Base-by-base conservation (phyloP, 2,888 invertebrate genomes). In the Taenaris catops region DNA sequence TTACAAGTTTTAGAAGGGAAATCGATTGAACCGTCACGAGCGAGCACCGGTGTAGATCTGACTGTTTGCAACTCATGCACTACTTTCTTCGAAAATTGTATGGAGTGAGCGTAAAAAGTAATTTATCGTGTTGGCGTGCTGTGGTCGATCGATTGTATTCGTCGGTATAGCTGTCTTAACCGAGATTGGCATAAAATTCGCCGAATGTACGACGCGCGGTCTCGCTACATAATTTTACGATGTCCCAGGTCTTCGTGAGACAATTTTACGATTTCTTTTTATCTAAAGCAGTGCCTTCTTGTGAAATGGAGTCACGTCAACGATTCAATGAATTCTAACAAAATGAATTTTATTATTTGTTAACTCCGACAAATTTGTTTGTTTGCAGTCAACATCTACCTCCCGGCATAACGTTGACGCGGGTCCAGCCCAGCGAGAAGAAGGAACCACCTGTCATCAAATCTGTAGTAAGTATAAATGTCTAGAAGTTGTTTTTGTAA, bases 401-500 rank as follows among this genome's bases (percentile, higher is more conserved):
- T 0, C 94, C 94, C 0, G 94, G 94, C n/a, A 94, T 94, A 25
- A 94, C 93, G 0, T 87, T 94, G 19, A 94, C 93, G 0, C 88
- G 93, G 39, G 93, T 94, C 0, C 91, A 92, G 43, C 89, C 90
- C 0, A 64, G 48, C 5, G 79, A 83, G 48, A 79, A 80, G 61
- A 73, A 64, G 27, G 76, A 76, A 2, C 55, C 72, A 1, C 62
- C 73, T 0, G 41, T 60, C 0, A 75, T 84, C 39, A 81, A 81
- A 14, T 81, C 83, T 25, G 80, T 81, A 54, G 84, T 86, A 7
- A 55, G 76, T 62, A 11, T 14, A 14, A 14, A n/a, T n/a, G n/a
- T n/a, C n/a, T n/a, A n/a, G n/a, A n/a, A n/a, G n/a, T n/a, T n/a
- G n/a, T n/a, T n/a, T n/a, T n/a, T n/a, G n/a, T n/a, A n/a, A n/a